These are phyloP conservation scores for Pediacus dermestoides DNA, from an alignment of 2,888 invertebrate genomes.

Conservation along the genomic window DNA sequence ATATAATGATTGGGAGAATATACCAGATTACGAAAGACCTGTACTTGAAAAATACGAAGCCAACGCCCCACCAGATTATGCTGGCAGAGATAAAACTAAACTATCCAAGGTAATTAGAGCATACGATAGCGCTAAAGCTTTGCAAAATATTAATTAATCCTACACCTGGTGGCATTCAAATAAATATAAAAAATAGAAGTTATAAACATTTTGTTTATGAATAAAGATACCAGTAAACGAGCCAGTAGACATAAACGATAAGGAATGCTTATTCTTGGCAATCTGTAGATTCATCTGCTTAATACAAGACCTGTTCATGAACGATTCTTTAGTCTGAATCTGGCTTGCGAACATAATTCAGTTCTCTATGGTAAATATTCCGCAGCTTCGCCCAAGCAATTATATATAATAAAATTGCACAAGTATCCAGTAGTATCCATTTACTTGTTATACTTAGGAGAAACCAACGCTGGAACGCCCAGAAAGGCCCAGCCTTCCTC, in stretches of 20 bases:
- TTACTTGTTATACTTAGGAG: constrained; percentile 29
- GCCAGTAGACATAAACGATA: constrained; percentile 9
- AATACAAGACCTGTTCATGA: constrained; percentile 25
- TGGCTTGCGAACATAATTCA: constrained; percentile 24
- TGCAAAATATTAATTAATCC: not conserved
- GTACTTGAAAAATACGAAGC: constrained; percentile 66
- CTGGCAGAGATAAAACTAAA: constrained; percentile 51
- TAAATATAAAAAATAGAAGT: constrained; percentile 1
- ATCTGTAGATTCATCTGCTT: constrained; percentile 24
- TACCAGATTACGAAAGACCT: constrained; percentile 73
- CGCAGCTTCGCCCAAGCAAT: no score
- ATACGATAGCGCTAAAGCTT: constrained; percentile 1
- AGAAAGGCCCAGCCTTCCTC: constrained; percentile 53
- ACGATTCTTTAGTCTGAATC: constrained; percentile 24
- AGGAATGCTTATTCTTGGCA: constrained; percentile 28
- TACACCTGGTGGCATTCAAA: constrained; percentile 4
- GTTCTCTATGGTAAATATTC: constrained; percentile 7
- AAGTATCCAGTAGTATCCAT: no score
- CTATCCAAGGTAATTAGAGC: constrained; percentile 45
- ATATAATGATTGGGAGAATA: constrained; percentile 45
- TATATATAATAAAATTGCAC: no score
- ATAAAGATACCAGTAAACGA: constrained; percentile 7
- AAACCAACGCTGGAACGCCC: constrained; percentile 38
- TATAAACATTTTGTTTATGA: constrained; percentile 3
- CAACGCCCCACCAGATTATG: constrained; percentile 49